Evolutionary conservation across 1,140 invertebrate species (phyloP).

Genomic region (Megalopta genalis): DNA sequence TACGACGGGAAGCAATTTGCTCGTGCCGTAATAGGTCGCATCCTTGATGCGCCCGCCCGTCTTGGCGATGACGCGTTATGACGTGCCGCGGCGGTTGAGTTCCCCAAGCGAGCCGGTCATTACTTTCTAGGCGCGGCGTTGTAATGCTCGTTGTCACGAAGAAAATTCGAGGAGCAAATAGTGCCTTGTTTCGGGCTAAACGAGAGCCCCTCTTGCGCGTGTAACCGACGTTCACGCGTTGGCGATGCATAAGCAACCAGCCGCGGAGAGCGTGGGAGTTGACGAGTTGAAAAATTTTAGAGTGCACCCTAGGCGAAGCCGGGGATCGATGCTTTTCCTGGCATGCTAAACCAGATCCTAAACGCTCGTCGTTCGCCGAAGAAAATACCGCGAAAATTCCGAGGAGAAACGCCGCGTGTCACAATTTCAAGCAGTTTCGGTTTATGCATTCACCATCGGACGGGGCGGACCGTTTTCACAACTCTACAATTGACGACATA

Average conservation of each 20-base stretch:
- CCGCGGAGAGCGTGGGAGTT: not conserved
- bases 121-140: slow-evolving; percentile 38
- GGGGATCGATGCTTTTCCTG: too few species aligned
- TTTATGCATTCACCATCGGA: too few species aligned
- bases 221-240: not conserved
- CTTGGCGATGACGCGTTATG: slow-evolving; percentile 59
- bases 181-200: not conserved
- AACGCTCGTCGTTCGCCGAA: too few species aligned
- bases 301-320: too few species aligned
- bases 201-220: not conserved
- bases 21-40: slow-evolving; percentile 67
- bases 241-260: not conserved
- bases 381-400: too few species aligned
- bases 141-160: slow-evolving; percentile 34
- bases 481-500: too few species aligned
- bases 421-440: too few species aligned
- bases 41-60: slow-evolving; percentile 59
- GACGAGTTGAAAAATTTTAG: too few species aligned
- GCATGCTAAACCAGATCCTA: too few species aligned
- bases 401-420: too few species aligned
- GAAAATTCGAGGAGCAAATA: slow-evolving; percentile 24
- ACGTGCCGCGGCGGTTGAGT: slow-evolving; percentile 31
- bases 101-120: slow-evolving; percentile 35
- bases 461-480: too few species aligned
- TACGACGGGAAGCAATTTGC: slow-evolving; percentile 70